These are phyloP conservation scores for Rhynchophorus ferrugineus DNA, from an alignment of 1,140 invertebrate species.

Conservation along the genomic window DNA sequence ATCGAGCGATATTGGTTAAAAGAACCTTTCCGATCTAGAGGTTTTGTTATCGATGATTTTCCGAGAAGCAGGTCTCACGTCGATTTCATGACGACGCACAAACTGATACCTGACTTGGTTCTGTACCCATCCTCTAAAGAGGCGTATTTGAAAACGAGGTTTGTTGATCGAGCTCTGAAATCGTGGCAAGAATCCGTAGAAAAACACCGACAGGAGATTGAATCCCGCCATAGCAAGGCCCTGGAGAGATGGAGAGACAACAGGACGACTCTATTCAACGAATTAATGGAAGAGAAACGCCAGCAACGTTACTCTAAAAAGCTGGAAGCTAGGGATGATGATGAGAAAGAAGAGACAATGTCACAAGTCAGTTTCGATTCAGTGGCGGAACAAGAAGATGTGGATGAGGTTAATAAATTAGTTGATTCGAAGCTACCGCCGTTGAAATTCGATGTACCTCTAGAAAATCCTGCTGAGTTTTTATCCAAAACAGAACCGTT, in stretches of 20 bases:
- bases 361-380: conserved; percentile 33
- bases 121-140: conserved; percentile 42
- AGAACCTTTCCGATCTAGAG: conserved; percentile 40
- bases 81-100: conserved; percentile 42
- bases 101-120: conserved; percentile 48
- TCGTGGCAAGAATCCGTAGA: conserved; percentile 37
- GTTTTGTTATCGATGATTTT: conserved; percentile 50
- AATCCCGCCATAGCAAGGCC: conserved; percentile 32
- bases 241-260: conserved; percentile 28
- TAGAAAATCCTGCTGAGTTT: conserved; percentile 43
- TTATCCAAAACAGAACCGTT: conserved; percentile 40
- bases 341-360: conserved; percentile 6
- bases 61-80: conserved; percentile 45
- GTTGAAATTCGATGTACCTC: conserved; percentile 40
- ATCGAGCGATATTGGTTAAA: conserved; percentile 45
- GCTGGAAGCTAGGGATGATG: conserved; percentile 14
- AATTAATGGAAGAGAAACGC: conserved; percentile 26
- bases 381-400: conserved; percentile 34
- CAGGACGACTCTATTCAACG: conserved; percentile 27
- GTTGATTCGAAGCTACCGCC: conserved; percentile 38
- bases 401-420: conserved; percentile 27
- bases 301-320: conserved; percentile 26
- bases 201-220: conserved; percentile 33
- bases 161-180: conserved; percentile 27
- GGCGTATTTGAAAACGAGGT: conserved; percentile 34